phyloP scores from a whole-genome alignment of 2,797 vertebrate species.

The Psittacula echo region DNA sequence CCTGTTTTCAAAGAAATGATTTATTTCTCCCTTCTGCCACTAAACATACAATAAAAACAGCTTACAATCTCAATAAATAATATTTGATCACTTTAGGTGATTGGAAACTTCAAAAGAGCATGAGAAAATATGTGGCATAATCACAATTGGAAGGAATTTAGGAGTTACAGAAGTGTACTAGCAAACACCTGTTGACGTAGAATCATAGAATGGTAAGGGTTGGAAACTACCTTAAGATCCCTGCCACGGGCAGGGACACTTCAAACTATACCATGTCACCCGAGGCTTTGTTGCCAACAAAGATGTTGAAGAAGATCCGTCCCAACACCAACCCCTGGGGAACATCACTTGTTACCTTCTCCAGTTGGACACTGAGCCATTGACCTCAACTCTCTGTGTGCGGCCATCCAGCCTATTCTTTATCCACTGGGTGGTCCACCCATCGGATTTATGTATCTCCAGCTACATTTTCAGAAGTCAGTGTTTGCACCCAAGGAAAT shows the following conservation, averaged over 20 bases:
- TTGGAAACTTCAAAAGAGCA: conserved; percentile 2
- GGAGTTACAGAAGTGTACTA: background rate
- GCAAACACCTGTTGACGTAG: background rate
- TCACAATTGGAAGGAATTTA: background rate
- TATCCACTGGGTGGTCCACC: background rate
- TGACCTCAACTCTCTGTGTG: background rate
- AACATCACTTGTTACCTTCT: background rate
- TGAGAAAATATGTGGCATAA: background rate
- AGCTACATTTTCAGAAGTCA: background rate
- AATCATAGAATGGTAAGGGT: background rate
- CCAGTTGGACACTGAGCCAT: background rate
- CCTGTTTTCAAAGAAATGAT: conserved; percentile 3
- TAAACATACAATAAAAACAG: conserved; percentile 11
- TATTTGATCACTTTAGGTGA: background rate
- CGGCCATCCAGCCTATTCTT: background rate
- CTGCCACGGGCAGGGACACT: background rate
- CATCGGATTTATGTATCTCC: background rate
- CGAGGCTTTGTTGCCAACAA: background rate
- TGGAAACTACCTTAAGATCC: background rate
- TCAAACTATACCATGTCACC: background rate
- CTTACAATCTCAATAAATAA: conserved; percentile 3
- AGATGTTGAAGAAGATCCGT: background rate
- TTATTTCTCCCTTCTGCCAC: background rate
- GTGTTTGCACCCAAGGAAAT: background rate
- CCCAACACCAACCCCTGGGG: background rate